phyloP scores from a whole-genome alignment of 2,888 invertebrate genomes.

The Euproctis similis region DNA sequence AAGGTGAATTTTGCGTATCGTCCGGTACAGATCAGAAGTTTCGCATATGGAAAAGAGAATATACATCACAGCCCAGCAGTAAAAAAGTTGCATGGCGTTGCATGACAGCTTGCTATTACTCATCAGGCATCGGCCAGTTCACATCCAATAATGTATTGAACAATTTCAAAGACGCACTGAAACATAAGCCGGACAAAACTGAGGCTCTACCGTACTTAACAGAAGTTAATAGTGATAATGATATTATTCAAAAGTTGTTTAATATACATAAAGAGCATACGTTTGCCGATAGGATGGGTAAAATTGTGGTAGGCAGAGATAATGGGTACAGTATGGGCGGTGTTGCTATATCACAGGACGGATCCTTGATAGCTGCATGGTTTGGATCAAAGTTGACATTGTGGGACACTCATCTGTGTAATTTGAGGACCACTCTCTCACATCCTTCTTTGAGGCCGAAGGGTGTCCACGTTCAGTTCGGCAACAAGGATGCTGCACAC shows the following conservation, averaged over 20 bases:
- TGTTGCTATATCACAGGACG: constrained; percentile 63
- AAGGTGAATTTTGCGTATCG: constrained; percentile 58
- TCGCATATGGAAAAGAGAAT: constrained; percentile 55
- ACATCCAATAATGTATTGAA: constrained; percentile 49
- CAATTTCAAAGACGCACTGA: constrained; percentile 40
- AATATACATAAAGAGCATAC: constrained; percentile 50
- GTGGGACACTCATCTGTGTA: constrained; percentile 63
- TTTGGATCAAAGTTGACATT: constrained; percentile 63
- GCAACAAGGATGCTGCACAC: constrained; percentile 62
- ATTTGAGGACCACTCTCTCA: constrained; percentile 51
- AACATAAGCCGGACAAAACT: constrained; percentile 19
- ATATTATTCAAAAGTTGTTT: constrained; percentile 45
- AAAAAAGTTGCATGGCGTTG: constrained; percentile 46
- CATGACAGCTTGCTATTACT: constrained; percentile 63
- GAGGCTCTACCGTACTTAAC: constrained; percentile 39
- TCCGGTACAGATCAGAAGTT: constrained; percentile 64
- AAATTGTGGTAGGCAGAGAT: constrained; percentile 25
- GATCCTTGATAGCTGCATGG: constrained; percentile 70
- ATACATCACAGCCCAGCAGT: constrained; percentile 20
- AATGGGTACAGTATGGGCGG: constrained; percentile 56
- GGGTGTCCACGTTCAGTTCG: constrained; percentile 59
- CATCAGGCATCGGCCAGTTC: constrained; percentile 51
- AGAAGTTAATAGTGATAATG: constrained; percentile 25
- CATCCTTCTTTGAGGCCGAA: constrained; percentile 62
- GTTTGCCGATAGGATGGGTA: constrained; percentile 23